These are phyloP conservation scores for Hydraecia micacea DNA, from an alignment of 2,888 invertebrate species.

Conservation along the genomic window DNA sequence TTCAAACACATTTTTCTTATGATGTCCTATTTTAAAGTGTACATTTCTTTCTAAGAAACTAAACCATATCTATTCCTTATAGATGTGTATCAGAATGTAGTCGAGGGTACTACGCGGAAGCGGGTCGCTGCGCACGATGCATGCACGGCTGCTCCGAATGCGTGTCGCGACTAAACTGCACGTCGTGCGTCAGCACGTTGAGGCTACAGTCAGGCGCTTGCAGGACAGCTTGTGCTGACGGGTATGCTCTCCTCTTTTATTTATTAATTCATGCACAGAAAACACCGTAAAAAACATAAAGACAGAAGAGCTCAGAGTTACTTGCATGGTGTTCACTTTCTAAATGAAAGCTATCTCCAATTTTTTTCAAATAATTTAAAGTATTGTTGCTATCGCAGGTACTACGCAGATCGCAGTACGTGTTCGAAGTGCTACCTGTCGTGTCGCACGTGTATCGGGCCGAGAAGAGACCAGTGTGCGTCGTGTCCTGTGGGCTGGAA, in stretches of 20 bases:
- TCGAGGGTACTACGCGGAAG: slow-evolving; percentile 93
- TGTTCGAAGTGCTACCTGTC: slow-evolving; percentile 96
- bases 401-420: slow-evolving; percentile 95
- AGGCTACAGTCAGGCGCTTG: slow-evolving; percentile 96
- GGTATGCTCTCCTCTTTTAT: slow-evolving; percentile 68
- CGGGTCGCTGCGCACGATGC: slow-evolving; percentile 94
- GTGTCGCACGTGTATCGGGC: slow-evolving; percentile 96
- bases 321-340: not conserved
- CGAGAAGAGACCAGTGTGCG: slow-evolving; percentile 95
- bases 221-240: slow-evolving; percentile 92
- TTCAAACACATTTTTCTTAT: not conserved
- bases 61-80: not conserved
- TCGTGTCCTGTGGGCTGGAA: slow-evolving; percentile 95
- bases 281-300: not conserved
- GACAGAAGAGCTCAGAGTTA: not conserved
- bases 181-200: slow-evolving; percentile 93
- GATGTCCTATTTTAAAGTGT: not conserved
- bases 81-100: slow-evolving; percentile 95
- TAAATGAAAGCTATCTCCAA: not conserved
- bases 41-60: not conserved
- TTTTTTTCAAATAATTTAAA: not conserved
- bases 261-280: not conserved
- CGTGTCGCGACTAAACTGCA: slow-evolving; percentile 95
- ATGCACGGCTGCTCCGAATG: slow-evolving; percentile 95
- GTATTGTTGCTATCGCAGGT: slow-evolving; percentile 86